Base-by-base conservation (phyloP, 2,888 invertebrate genomes). In the Ryuthela nishihirai region DNA sequence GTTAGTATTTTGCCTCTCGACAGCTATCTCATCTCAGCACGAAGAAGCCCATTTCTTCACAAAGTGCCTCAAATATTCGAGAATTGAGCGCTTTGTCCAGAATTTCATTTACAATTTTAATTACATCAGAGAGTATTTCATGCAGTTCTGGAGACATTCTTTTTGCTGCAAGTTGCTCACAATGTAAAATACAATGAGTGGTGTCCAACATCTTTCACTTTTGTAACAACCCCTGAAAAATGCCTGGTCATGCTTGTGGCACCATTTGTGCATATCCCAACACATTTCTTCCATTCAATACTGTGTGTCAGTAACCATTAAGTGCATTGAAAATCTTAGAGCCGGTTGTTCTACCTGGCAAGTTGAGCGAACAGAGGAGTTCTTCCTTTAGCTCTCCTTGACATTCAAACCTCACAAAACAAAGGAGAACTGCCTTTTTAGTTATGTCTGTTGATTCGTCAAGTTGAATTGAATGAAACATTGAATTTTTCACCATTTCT, bases 151-250 rank as follows among this genome's bases (percentile, higher is more conserved):
- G 46, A 2, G 36, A 46, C 34, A 39, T 32, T 1, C 7, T 32
- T 20, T 46, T 39, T 6, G 36, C 38, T 10, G 23, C 46, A 21
- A 46, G 46, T 40, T 40, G 36, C 46, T 38, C 36, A 35, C 46
- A 36, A 34, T 46, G 36, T 46, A 46, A 40, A 36, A 40, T 46
- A 36, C 46, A 46, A 17, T 40, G 36, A 40, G 46, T 46, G 12
- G 46, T 40, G n/a, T n/a, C n/a, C 15, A 34, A n/a, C 6, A 34
- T 10, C 21, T 46, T 36, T 21, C 4, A 20, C 21, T 46, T 38
- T 15, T 23, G 46, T 17, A 21, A 46, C 46, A 36, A 46, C 21
- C 15, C 36, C 46, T 35, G 21, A 39, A n/a, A 40, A n/a, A 32
- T 36, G 46, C 17, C 9, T 36, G 12, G 34, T 39, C 46, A 46